Evolutionary conservation across 2,797 vertebrate genomes (phyloP).

Genomic region (Okamejei kenojei): DNA sequence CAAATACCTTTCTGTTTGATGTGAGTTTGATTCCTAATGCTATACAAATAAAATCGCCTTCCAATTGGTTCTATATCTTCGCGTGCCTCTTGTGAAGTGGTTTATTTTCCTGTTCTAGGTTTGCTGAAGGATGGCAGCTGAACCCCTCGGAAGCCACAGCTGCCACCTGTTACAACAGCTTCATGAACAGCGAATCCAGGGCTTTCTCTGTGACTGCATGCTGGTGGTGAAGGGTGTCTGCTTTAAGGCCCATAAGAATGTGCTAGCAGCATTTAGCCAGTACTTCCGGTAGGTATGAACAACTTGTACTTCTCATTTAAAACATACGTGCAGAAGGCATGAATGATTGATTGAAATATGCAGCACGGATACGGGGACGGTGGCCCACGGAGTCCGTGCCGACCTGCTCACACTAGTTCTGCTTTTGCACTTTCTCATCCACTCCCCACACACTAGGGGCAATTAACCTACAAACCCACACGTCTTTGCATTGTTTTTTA

Average conservation of each 20-base stretch:
- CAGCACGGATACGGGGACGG: too few species aligned
- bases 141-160: constrained; percentile 79
- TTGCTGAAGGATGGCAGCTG: constrained; percentile 61
- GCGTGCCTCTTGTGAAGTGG: not conserved
- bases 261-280: constrained; percentile 90
- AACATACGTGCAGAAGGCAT: not conserved
- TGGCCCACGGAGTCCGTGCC: too few species aligned
- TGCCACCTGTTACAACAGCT: constrained; percentile 94
- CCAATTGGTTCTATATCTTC: not conserved
- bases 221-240: constrained; percentile 92
- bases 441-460: too few species aligned
- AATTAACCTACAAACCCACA: too few species aligned
- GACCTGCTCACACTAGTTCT: too few species aligned
- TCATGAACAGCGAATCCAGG: constrained; percentile 92
- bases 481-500: not conserved
- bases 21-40: not conserved
- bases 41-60: not conserved
- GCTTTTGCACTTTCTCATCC: too few species aligned
- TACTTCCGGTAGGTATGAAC: constrained; percentile 77
- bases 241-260: constrained; percentile 98
- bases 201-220: constrained; percentile 93
- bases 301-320: not conserved
- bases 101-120: constrained; percentile 37
- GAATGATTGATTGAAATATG: too few species aligned
- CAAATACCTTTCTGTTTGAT: not conserved